These are phyloP conservation scores for Ursus arctos DNA, from an alignment of 2,113 vertebrate genomes.

Conservation along the genomic window DNA sequence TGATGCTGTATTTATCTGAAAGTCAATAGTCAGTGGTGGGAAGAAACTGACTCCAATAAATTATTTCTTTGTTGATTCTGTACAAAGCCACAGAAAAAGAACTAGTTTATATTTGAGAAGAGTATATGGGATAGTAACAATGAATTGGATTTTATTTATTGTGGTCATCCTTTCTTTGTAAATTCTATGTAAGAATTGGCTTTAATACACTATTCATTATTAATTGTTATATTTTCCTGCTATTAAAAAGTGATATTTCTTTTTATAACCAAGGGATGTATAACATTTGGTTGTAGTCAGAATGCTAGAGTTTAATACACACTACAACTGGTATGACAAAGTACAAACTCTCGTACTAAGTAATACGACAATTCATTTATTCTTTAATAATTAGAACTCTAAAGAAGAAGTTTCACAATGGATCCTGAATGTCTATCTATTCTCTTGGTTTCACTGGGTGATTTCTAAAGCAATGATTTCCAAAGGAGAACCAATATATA, in stretches of 20 bases:
- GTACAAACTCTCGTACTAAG: neutral
- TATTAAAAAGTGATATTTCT: neutral
- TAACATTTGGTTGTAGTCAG: neutral
- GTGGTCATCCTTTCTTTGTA: neutral
- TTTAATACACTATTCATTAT: neutral
- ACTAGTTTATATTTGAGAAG: neutral
- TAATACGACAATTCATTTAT: neutral
- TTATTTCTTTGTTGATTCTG: neutral
- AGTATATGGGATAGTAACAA: neutral
- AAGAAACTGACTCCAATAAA: neutral
- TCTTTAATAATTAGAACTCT: neutral
- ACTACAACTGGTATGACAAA: neutral
- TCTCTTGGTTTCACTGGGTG: neutral
- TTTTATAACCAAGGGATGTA: neutral
- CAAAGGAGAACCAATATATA: neutral
- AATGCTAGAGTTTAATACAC: neutral
- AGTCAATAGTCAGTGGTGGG: neutral
- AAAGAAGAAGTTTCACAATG: neutral
- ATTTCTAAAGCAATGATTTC: neutral
- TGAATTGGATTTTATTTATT: neutral
- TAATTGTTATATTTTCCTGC: neutral
- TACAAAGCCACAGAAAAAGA: neutral
- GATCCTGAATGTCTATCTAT: neutral
- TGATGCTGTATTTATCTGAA: constrained; percentile 1
- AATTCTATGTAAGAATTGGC: neutral